Base-by-base conservation (phyloP, 2,797 vertebrate species). In the Sternarchorhynchus goeldii region DNA sequence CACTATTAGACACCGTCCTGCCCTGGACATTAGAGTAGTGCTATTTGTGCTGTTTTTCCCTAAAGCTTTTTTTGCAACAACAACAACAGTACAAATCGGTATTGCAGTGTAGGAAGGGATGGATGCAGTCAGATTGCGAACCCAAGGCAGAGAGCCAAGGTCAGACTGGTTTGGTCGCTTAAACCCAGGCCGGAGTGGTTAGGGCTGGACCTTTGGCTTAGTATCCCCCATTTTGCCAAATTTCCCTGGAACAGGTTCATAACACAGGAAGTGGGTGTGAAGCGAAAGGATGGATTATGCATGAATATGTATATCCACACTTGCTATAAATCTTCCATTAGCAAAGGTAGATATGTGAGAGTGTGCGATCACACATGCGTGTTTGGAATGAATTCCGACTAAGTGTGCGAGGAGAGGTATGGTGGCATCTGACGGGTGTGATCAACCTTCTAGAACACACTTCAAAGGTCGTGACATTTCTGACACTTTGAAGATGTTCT, bases 351-450 rank as follows among this genome's bases (percentile, higher is more conserved):
- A 4, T 53, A 29, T 2, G 41, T 81, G 63, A 72, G 58, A 73
- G 63, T 66, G 32, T 29, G 57, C 14, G 56, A 62, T 57, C 36
- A 50, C 71, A 57, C 73, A 71, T 53, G 82, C 84, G 77, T 14
- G 82, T 82, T 77, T 89, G 86, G 71, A 87, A 81, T 76, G 79
- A 82, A 77, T 86, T 83, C 86, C 90, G 87, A 90, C 68, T 57
- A 80, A 79, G 71, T 69, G 36, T 68, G 67, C 41, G 77, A 79
- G 65, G 63, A 58, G 77, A 82, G 75, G 79, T 82, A 87, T 78
- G 78, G 75, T 2, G 0, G 75, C 76, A 76, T 76, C 83, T 89
- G 84, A 76, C 79, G 82, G 75, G 74, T 88, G 89, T 88, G 84
- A 89, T 90, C 81, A 86, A 86, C 76, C 73, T 57, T 64, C 20